Conservation (phyloP, 2,113 vertebrate genomes). For the Pogonocichla stellata region DNA sequence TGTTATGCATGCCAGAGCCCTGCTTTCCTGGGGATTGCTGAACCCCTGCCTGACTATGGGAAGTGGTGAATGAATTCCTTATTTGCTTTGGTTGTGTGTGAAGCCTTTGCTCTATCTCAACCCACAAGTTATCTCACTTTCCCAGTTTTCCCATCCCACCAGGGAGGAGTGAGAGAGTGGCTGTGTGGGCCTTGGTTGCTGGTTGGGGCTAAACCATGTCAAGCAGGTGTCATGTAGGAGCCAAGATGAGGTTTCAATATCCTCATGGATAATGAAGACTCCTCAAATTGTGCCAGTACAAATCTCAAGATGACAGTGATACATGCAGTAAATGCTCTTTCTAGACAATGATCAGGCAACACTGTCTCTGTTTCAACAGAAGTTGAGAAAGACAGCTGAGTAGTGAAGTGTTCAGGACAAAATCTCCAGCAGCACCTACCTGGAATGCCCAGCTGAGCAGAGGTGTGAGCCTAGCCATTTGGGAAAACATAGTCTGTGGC, state of each 20-base stretch:
- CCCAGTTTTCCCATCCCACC: neutral
- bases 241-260: neutral
- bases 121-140: neutral
- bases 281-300: neutral
- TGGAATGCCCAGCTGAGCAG: neutral
- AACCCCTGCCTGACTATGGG: neutral
- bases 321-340: neutral
- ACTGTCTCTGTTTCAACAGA: neutral
- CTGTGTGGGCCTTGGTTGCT: neutral
- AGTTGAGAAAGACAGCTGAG: neutral
- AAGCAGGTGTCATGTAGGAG: neutral
- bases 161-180: neutral
- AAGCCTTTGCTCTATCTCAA: neutral
- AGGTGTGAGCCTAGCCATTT: neutral
- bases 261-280: neutral
- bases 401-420: neutral
- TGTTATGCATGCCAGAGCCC: rapidly evolving
- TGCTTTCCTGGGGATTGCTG: neutral
- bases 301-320: neutral
- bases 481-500: neutral
- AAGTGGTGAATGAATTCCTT: neutral
- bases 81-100: neutral
- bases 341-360: neutral
- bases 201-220: neutral
- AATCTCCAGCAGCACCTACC: neutral